Base-by-base conservation (phyloP, 2,797 vertebrate species). In the Oreochromis mossambicus region DNA sequence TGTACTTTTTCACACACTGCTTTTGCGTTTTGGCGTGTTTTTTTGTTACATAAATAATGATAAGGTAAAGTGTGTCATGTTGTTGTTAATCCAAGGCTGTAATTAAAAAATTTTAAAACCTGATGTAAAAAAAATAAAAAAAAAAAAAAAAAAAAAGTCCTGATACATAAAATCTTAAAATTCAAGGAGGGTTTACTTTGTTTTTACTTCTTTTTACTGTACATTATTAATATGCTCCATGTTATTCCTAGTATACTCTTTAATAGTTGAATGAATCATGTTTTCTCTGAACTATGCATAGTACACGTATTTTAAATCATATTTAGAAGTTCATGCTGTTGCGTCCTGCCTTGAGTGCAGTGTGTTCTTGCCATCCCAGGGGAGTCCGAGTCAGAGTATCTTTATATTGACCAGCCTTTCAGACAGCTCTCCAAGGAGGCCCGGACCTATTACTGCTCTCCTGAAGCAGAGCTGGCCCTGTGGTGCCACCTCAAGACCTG, bases 271-370 rank as follows among this genome's bases (percentile, higher is more conserved):
- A 79, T 4, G 41, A 83, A 41, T 85, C 51, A 63, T 46, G 8
- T 89, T 83, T 76, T 63, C 52, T 41, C 80, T 79, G 46, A 88
- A 56, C 86, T 83, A 73, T 86, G 80, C 61, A 55, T 29, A 26
- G 76, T 50, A 78, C 19, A 8, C 29, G 68, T 51, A 70, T 84
- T 36, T 83, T 19, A 87, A 91, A 87, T 36, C 83, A 55, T 88
- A 73, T 86, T 85, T 83, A 83, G 78, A 80, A 80, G 55, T 81
- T 55, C 26, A 55, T 70, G 48, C 63, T 82, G 52, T 70, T 88
- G 55, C 87, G 78, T 81, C 34, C 54, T 61, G 83, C 89, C 86
- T 88, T 91, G 90, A 92, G 86, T 92, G 89, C 84, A 68, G 38
- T n/a, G 34, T 79, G 34, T 77, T 82, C 77, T 79, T 5, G 7